Base-by-base conservation (phyloP, 2,888 invertebrate genomes). In the Calliphora vomitoria region DNA sequence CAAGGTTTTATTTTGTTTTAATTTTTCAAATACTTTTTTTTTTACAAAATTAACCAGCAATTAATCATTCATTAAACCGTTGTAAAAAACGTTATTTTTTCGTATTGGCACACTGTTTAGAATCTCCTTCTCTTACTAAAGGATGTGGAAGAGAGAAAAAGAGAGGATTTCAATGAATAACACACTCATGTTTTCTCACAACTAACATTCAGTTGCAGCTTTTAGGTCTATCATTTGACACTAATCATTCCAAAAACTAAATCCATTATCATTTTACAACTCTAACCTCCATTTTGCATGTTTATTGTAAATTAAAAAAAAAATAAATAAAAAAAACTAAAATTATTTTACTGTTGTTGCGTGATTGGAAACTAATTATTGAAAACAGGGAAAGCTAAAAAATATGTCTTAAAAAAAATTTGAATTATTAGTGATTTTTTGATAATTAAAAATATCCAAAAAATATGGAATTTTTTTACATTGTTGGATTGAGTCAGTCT, bases 61-160 rank as follows among this genome's bases (percentile, higher is more conserved):
- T 53, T 78, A 87, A 84, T 82, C 85, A 87, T 87, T 79, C 81
- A 87, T 85, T 31, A 44, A 25, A 11, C n/a, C 4, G 31, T 25
- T 47, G 25, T 47, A 25, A 18, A 25, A 55, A 44, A 44, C 44
- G 4, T 50, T 15, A 20, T 41, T 69, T 58, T 44, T 55, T 50
- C n/a, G 15, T 47, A 58, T 78, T 74, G 78, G 15, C 72, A 75
- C 81, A 64, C 41, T 80, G 38, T 64, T n/a, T 18, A 3, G 5
- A 44, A 76, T 53, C 25, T 71, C 31, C 11, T 71, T 64, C 13
- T 31, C 25, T 55, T 15, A 69, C n/a, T 55, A 20, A 1, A 50
- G 50, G 18, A 1, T 35, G 8, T 53, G 10, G 10, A 47, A 50
- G 8, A 13, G 4, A 55, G 13, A 58, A 13, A 18, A 55, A 55